A percentile compares a stretch with the other conserved stretches of the same genome.
These are phyloP conservation scores for Hydrolagus affinis DNA, from an alignment of 2,113 vertebrate species.

Conservation along the genomic window DNA sequence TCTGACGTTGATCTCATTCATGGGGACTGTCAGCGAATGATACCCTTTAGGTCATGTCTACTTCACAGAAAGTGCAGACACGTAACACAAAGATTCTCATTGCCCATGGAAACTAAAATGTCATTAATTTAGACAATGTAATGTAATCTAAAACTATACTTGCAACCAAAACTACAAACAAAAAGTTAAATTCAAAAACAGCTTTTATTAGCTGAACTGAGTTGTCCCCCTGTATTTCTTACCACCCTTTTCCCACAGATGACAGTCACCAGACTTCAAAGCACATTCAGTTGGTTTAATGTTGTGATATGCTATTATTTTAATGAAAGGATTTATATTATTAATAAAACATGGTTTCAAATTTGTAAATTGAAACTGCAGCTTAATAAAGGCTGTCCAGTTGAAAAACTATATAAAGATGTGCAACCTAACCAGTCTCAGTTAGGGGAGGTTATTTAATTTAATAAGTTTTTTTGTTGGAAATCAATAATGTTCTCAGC, in stretches of 20 bases:
- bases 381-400: not conserved
- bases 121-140: not conserved
- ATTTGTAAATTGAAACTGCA: constrained; percentile 9
- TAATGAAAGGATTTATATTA: too few species aligned
- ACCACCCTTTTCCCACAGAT: not conserved
- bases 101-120: not conserved
- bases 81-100: not conserved
- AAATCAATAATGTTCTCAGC: not conserved
- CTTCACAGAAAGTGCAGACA: not conserved
- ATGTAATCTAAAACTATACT: not conserved
- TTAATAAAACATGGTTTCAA: not conserved
- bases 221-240: not conserved
- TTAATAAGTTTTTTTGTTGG: not conserved
- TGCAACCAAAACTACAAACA: not conserved
- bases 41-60: not conserved
- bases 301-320: too few species aligned
- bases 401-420: not conserved
- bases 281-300: too few species aligned
- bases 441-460: not conserved
- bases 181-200: not conserved
- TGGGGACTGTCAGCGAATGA: not conserved
- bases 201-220: not conserved
- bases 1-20: not conserved
- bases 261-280: too few species aligned
- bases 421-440: not conserved